A percentile compares a stretch with the other conserved stretches of the same genome.
phyloP scores from a whole-genome alignment of 2,113 vertebrate genomes.

The Odobenus rosmarus region DNA sequence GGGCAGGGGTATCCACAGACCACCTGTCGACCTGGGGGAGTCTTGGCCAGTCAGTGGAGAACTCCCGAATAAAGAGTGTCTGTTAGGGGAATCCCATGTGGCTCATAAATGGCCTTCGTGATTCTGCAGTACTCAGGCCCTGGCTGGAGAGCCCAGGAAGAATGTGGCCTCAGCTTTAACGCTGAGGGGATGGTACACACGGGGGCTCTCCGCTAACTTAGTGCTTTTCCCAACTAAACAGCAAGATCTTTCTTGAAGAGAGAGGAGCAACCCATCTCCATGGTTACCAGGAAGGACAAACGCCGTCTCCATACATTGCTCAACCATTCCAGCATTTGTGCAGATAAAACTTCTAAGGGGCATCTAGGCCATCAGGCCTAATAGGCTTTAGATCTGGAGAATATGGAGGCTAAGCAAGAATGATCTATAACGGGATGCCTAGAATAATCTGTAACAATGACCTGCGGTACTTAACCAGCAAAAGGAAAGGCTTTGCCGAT shows the following conservation, averaged over 20 bases:
- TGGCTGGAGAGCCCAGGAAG: background rate
- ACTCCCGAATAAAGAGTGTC: background rate
- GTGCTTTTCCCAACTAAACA: background rate
- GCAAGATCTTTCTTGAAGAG: background rate
- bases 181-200: fast-evolving
- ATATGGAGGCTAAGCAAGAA: background rate
- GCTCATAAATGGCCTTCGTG: background rate
- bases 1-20: background rate
- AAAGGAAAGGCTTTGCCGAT: background rate
- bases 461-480: background rate
- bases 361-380: background rate
- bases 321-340: background rate
- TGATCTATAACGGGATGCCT: background rate
- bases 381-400: background rate
- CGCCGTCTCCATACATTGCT: background rate
- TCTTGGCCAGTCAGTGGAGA: background rate
- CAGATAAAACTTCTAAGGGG: background rate
- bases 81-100: background rate
- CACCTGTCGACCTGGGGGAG: too few species aligned
- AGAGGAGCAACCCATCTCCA: background rate
- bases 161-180: background rate
- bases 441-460: background rate
- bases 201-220: background rate
- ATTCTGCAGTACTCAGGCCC: background rate
- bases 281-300: background rate